A percentile compares a stretch with the other conserved stretches of the same genome.
These are phyloP conservation scores for Acutogordius australiensis DNA, from an alignment of 2,888 invertebrate species.

Conservation along the genomic window DNA sequence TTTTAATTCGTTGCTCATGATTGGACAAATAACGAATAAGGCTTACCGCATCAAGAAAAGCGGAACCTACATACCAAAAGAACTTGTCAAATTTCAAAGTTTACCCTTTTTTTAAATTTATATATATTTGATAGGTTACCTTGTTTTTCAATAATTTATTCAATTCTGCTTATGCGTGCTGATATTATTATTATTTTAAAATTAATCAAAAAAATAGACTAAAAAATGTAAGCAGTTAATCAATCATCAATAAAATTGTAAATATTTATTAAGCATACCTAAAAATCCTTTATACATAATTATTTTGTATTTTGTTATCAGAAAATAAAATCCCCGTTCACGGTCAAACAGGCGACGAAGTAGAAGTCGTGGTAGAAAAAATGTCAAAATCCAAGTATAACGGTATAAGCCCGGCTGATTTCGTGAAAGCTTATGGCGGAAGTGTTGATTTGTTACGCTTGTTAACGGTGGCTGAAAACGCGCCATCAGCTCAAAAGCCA, in stretches of 20 bases:
- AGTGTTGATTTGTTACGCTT: slow-evolving; percentile 60
- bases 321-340: too few species aligned
- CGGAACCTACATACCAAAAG: slow-evolving; percentile 39
- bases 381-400: slow-evolving; percentile 97
- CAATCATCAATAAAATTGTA: too few species aligned
- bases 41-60: slow-evolving; percentile 41
- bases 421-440: slow-evolving; percentile 47
- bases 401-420: slow-evolving; percentile 58
- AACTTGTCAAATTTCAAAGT: neutral
- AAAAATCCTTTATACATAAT: too few species aligned
- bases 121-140: neutral
- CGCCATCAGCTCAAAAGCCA: slow-evolving; percentile 52
- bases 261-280: too few species aligned
- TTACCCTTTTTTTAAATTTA: neutral
- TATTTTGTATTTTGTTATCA: too few species aligned
- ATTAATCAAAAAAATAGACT: too few species aligned
- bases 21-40: slow-evolving; percentile 76
- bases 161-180: too few species aligned
- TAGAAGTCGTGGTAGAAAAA: too few species aligned
- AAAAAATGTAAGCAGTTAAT: too few species aligned
- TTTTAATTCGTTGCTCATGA: slow-evolving; percentile 57
- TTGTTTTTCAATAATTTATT: too few species aligned
- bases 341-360: too few species aligned
- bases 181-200: too few species aligned
- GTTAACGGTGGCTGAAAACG: slow-evolving; percentile 52